Conservation (phyloP, 2,113 vertebrate species). For the Alosa alosa region DNA sequence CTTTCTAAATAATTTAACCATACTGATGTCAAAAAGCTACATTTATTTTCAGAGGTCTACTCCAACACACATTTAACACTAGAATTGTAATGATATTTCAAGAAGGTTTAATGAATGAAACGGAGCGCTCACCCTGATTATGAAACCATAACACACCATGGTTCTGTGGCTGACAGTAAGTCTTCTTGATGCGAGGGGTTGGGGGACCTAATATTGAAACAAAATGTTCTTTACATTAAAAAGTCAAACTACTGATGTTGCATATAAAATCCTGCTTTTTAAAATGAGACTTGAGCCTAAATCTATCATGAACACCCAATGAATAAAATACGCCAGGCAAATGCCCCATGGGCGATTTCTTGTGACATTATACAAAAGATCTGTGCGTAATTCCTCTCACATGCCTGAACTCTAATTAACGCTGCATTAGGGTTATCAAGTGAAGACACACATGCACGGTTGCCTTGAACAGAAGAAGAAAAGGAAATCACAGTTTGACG, state of each 20-base stretch:
- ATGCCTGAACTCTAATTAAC: neutral
- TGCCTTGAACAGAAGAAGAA: too few relatives aligned
- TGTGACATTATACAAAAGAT: neutral
- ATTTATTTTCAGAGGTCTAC: too few relatives aligned
- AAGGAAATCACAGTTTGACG: too few relatives aligned
- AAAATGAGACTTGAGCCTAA: neutral
- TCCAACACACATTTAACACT: too few relatives aligned
- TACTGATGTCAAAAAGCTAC: too few relatives aligned
- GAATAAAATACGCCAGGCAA: neutral
- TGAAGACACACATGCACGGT: too few relatives aligned
- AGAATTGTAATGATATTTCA: too few relatives aligned
- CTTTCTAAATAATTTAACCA: too few relatives aligned
- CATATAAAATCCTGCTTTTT: neutral
- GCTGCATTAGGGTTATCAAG: neutral
- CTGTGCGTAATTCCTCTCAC: neutral
- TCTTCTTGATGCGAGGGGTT: neutral
- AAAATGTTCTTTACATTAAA: neutral
- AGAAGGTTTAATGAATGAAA: too few relatives aligned
- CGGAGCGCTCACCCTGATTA: too few relatives aligned
- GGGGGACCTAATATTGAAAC: too few relatives aligned
- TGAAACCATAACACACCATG: neutral
- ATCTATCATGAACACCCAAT: neutral
- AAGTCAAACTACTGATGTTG: neutral
- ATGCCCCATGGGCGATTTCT: neutral
- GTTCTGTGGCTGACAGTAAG: neutral